Base-by-base conservation (phyloP, 2,888 invertebrate genomes). In the Eudasyphora cyanicolor region DNA sequence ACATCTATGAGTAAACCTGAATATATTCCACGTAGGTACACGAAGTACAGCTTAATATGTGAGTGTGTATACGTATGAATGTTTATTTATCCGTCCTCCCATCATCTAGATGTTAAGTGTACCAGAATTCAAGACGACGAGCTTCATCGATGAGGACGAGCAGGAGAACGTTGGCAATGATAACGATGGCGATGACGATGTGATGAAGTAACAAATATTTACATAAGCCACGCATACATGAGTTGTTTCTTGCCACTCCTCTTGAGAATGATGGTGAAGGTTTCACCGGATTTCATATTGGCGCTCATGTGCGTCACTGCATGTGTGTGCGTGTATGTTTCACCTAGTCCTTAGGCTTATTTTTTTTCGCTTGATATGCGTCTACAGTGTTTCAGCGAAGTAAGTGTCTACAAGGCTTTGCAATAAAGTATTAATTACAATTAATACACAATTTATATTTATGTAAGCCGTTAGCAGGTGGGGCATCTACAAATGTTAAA, bases 161-260 rank as follows among this genome's bases (percentile, higher is more conserved):
- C 6, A 17, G 17, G 8, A 49, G 8, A 14, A 49, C 17, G 7
- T 6, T 49, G 17, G 7, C 17, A 2, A 49, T 19, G 49, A 49
- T 49, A 7, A 35, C 35, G 10, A 5, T 10, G 6, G 10, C 35
- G 19, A 49, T 19, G 38, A 38, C 12, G 29, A 49, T 49, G 49
- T 7, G 17, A 49, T 49, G 69, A 74, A 74, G n/a, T 70, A 74
- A 57, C 35, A 79, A 82, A 82, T 76, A 67, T 76, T 79, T 79
- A 64, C 51, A 49, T 60, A 70, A 71, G 35, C 19, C 35, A 67
- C 27, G 17, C 71, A 73, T 29, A 64, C n/a, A 49, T 45, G 49
- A 49, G n/a, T n/a, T n/a, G n/a, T n/a, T 19, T 49, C n/a, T 17
- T 8, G 17, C n/a, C n/a, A n/a, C 49, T 49, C n/a, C 17, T 49